Base-by-base conservation (phyloP, 23 tunicate species). In the Oikopleura vanhoeffeni region DNA sequence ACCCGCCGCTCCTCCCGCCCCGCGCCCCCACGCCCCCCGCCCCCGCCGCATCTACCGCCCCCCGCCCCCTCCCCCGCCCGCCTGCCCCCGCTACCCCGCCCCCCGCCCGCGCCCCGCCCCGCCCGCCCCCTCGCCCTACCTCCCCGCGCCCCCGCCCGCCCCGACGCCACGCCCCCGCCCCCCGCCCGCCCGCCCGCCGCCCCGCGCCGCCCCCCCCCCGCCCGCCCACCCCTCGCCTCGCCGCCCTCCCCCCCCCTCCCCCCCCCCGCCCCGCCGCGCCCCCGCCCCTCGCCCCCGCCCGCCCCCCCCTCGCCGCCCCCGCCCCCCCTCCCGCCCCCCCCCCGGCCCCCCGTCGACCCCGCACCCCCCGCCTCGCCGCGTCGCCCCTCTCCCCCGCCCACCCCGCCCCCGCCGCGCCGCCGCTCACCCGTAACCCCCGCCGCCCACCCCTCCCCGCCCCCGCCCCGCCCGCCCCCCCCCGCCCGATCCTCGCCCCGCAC, bases 51-150 rank as follows among this genome's bases (percentile, higher is more conserved):
- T 85, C 76, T 2, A 82, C 83, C 85, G 40, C 40, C 57, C 77
- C 18, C 83, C 89, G 71, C 40, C 89, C 83, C 36, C 84, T 83
- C 40, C 77, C 89, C 41, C 89, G 83, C 36, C 86, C 76, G 41
- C 40, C 86, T 41, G 41, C 86, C 1, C 83, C 39, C 83, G 83
- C 88, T 18, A 85, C 88, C 39, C 86, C 89, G 0, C 84, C 39
- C 83, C 89, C 76, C 30, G 40, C 84, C 76, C 89, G 85, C 30
- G 84, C 86, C 0, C 76, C 41, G 0, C 84, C 86, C 67, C 89
- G 86, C 41, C 89, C 89, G 1, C 86, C 83, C 0, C 83, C 86
- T 40, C 89, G 89, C 4, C 84, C 67, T 41, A 87, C 86, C 83
- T 86, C 89, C 86, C 84, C 86, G 1, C 84, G 41, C 57, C 86